phyloP scores from a whole-genome alignment of 2,888 invertebrate species.

The Andrena trimmerana region DNA sequence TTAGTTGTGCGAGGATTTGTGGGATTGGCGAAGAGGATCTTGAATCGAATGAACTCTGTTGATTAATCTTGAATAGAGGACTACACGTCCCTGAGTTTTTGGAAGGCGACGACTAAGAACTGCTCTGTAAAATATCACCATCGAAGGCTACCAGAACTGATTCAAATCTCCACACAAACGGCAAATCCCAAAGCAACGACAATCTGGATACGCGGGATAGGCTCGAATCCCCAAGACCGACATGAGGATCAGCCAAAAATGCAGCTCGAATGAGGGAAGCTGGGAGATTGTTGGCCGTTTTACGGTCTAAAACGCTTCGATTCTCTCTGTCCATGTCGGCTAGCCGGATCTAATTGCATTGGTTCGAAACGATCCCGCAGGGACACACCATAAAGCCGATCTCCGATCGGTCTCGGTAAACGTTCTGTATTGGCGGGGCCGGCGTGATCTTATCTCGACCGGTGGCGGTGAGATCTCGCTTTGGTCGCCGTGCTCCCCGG shows the following conservation, averaged over 20 bases:
- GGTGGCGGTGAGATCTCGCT: constrained; percentile 70
- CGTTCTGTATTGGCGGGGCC: constrained; percentile 71
- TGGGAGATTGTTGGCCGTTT: constrained; percentile 32
- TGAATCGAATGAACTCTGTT: background rate
- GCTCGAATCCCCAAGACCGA: background rate
- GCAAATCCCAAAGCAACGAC: background rate
- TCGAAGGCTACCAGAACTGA: no score
- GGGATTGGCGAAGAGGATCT: background rate
- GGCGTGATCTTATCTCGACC: constrained; percentile 68
- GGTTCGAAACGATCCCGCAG: constrained; percentile 65
- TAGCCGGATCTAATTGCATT: constrained; percentile 71
- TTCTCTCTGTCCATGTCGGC: constrained; percentile 59
- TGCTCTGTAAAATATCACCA: background rate
- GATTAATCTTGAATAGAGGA: background rate
- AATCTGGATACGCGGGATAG: background rate
- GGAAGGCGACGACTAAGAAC: background rate
- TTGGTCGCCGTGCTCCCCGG: constrained; percentile 71
- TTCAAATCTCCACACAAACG: no score
- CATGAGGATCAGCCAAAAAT: constrained; percentile 20
- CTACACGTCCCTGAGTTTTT: no score
- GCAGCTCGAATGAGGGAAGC: constrained; percentile 65
- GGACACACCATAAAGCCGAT: constrained; percentile 68
- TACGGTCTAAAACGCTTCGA: constrained; percentile 46
- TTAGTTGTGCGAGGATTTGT: background rate
- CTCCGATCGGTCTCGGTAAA: constrained; percentile 71